phyloP scores from a whole-genome alignment of 2,797 vertebrate genomes.

The Urocyon cinereoargenteus region DNA sequence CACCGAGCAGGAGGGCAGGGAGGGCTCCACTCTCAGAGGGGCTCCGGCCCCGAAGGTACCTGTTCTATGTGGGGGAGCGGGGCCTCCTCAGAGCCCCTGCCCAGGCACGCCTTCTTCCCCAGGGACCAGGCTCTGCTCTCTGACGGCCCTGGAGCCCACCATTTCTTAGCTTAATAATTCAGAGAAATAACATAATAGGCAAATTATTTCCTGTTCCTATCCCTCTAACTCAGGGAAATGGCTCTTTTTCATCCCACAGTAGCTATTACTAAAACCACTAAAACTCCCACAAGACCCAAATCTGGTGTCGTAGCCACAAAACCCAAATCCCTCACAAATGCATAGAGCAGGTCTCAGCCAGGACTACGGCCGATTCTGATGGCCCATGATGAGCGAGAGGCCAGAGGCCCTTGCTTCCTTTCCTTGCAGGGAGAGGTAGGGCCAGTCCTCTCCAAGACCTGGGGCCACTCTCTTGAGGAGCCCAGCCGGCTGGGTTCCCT shows the following conservation, averaged over 20 bases:
- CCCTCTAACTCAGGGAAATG: constrained; percentile 9
- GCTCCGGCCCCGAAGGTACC: too few species aligned
- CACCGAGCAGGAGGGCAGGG: too few species aligned
- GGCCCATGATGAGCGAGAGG: rapidly evolving
- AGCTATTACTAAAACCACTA: constrained; percentile 27
- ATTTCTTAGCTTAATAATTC: background rate
- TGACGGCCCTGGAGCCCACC: background rate
- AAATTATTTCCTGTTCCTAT: background rate
- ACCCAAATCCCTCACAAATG: constrained; percentile 11
- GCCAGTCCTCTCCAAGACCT: background rate
- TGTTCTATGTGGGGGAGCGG: rapidly evolving
- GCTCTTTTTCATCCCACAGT: background rate
- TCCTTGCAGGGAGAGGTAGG: background rate
- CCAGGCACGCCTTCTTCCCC: background rate
- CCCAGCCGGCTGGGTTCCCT: rapidly evolving
- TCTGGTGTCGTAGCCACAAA: background rate
- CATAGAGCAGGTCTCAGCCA: background rate
- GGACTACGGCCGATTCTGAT: background rate
- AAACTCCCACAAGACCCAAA: constrained; percentile 29
- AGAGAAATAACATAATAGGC: background rate
- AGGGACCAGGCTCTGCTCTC: background rate
- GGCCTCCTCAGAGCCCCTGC: background rate
- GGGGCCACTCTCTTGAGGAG: background rate
- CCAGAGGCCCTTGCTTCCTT: background rate
- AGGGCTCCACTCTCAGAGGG: too few species aligned